Evolutionary conservation across 2,797 vertebrate genomes (phyloP).

Genomic region (Anguilla pacifica): DNA sequence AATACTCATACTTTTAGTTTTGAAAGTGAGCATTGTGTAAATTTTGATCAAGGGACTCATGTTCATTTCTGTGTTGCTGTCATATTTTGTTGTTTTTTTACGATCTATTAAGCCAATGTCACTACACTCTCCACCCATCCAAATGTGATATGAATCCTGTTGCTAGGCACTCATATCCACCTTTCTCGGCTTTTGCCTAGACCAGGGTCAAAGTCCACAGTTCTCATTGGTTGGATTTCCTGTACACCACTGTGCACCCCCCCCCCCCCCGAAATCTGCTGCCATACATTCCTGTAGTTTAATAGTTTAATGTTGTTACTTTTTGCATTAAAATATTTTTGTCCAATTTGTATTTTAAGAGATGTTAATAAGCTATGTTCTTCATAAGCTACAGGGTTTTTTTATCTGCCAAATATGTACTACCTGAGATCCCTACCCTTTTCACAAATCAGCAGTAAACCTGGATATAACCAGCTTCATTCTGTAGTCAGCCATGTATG

Average conservation of each 20-base stretch:
- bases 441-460: slow-evolving; percentile 1
- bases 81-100: background rate
- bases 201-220: background rate
- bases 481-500: background rate
- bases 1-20: background rate
- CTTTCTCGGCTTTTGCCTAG: background rate
- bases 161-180: background rate
- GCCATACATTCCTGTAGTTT: background rate
- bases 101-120: background rate
- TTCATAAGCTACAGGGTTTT: background rate
- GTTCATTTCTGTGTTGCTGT: background rate
- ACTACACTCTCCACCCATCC: background rate
- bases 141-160: background rate
- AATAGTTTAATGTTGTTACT: background rate
- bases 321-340: slow-evolving; percentile 20
- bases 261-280: background rate
- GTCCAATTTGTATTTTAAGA: background rate
- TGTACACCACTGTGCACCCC: background rate
- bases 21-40: background rate
- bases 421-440: background rate
- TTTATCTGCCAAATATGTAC: background rate
- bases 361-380: slow-evolving; percentile 17
- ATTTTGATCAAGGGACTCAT: background rate
- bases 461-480: background rate
- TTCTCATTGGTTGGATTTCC: background rate